A percentile compares a stretch with the other conserved stretches of the same genome.
Evolutionary conservation across 2,113 vertebrate genomes (phyloP).

Genomic region (Gallinago jamesoni): DNA sequence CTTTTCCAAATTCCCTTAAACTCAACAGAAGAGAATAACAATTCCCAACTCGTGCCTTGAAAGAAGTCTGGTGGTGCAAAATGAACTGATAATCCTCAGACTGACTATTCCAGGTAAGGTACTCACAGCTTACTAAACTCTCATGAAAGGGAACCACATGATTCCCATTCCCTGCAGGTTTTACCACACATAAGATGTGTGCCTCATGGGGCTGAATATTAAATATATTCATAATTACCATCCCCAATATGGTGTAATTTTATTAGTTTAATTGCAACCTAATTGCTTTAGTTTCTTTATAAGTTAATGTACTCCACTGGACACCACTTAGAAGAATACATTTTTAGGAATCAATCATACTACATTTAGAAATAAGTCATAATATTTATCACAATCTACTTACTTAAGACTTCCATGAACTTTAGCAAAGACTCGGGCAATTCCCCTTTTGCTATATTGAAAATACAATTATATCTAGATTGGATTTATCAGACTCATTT

Average conservation of each 20-base stretch:
- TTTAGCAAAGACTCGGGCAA: not conserved
- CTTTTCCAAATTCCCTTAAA: not conserved
- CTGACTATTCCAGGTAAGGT: not conserved
- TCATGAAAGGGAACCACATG: not conserved
- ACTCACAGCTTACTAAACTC: not conserved
- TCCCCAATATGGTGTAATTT: not conserved
- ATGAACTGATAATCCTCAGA: not conserved
- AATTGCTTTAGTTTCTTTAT: not conserved
- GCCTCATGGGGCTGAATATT: not conserved
- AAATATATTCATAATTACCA: not conserved
- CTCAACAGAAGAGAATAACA: not conserved
- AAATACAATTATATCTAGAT: conserved; percentile 1
- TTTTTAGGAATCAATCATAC: not conserved
- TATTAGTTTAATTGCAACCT: conserved; percentile 14
- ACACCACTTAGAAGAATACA: not conserved
- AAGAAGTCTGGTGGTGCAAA: not conserved
- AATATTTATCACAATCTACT: not conserved
- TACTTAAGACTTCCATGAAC: not conserved
- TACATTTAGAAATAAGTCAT: not conserved
- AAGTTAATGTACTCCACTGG: not conserved
- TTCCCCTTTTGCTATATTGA: not conserved
- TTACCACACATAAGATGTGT: not conserved
- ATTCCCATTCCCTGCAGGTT: not conserved
- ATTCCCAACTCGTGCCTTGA: not conserved
- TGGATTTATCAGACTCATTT: not conserved